phyloP scores from a whole-genome alignment of 1,140 invertebrate species.

The Onthophagus taurus region DNA sequence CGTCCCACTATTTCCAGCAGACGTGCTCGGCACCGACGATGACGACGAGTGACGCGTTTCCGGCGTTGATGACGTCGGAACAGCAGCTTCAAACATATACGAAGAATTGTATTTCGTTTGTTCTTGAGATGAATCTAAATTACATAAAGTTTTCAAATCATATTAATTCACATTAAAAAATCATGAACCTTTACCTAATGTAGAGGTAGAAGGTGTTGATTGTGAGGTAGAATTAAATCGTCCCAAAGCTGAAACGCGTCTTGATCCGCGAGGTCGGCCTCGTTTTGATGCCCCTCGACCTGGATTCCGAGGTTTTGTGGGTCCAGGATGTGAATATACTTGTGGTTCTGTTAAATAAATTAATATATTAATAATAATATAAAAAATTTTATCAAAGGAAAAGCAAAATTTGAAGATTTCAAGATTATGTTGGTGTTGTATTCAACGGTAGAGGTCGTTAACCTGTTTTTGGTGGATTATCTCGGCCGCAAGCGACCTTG shows the following conservation, averaged over 20 bases:
- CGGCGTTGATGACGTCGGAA: too few relatives aligned
- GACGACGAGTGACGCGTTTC: background rate
- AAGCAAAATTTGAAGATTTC: background rate
- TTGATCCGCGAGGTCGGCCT: conserved; percentile 57
- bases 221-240: conserved; percentile 12
- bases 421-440: background rate
- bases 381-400: conserved; percentile 13
- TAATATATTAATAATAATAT: conserved; percentile 11
- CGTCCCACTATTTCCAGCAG: background rate
- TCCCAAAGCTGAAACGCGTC: conserved; percentile 35
- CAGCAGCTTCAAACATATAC: too few relatives aligned
- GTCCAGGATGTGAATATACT: conserved; percentile 31
- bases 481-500: too few relatives aligned
- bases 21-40: conserved; percentile 2
- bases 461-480: too few relatives aligned
- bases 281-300: conserved; percentile 52
- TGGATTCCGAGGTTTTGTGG: conserved; percentile 41
- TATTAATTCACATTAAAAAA: background rate
- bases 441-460: too few relatives aligned
- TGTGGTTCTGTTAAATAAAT: conserved; percentile 10
- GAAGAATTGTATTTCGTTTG: background rate
- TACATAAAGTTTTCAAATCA: background rate
- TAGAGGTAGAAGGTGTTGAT: background rate
- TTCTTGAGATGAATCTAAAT: background rate
- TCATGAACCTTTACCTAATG: background rate